Percentiles rank a stretch among this genome's conserved stretches.
These are phyloP conservation scores for Parapristionchus giblindavisi DNA, from an alignment of 2,888 invertebrate genomes.

Conservation along the genomic window DNA sequence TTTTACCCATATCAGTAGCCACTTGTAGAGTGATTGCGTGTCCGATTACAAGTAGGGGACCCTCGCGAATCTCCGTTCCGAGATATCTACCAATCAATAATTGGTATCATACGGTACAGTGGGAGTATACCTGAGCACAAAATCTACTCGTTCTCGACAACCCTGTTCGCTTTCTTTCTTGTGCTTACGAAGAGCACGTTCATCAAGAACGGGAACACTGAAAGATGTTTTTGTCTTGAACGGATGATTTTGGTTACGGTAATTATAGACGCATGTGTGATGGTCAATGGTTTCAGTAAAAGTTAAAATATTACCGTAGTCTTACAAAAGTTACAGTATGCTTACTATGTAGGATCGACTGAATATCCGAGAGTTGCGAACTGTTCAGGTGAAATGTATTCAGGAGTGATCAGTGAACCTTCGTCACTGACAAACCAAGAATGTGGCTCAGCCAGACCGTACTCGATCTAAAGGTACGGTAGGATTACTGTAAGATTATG, in stretches of 20 bases:
- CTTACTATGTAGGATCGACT: conserved; percentile 41
- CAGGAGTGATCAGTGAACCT: conserved; percentile 7
- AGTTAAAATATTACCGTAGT: too few species aligned
- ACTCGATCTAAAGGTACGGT: conserved; percentile 41
- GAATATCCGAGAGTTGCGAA: conserved; percentile 35
- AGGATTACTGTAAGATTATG: background rate
- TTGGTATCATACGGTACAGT: background rate
- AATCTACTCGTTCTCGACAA: conserved; percentile 13
- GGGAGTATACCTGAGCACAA: conserved; percentile 14
- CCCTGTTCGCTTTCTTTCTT: background rate
- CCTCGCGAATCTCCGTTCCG: conserved; percentile 16
- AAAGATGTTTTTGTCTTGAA: background rate
- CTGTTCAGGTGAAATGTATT: conserved; percentile 15
- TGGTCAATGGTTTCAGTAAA: too few species aligned
- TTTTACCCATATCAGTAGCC: conserved; percentile 7
- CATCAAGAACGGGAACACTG: background rate
- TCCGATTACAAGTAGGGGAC: conserved; percentile 29
- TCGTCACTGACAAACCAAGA: conserved; percentile 18
- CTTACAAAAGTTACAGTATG: too few species aligned
- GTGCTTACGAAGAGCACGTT: background rate
- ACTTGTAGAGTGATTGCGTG: conserved; percentile 19
- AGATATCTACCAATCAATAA: conserved; percentile 12
- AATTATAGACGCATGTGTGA: background rate
- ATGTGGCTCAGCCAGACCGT: conserved; percentile 49
- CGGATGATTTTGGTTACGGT: background rate